Evolutionary conservation across 2,113 vertebrate genomes (phyloP).

Genomic region (Nycticorax nycticorax): DNA sequence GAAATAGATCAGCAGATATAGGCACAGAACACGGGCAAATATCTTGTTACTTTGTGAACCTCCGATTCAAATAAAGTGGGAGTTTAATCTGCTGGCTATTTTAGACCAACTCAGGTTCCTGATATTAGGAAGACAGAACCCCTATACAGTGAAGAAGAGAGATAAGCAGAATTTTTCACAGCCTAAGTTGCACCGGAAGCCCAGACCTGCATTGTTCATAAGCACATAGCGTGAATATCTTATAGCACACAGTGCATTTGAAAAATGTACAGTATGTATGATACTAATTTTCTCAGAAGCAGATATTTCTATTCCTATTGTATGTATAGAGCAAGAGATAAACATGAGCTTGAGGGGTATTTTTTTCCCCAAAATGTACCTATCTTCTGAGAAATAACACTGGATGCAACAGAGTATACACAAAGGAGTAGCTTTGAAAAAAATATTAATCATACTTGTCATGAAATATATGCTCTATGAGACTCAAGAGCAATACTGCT

Average conservation of each 20-base stretch:
- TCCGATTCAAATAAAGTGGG: not conserved
- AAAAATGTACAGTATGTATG: not conserved
- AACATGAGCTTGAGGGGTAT: not conserved
- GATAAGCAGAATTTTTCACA: not conserved
- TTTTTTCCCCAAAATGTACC: not conserved
- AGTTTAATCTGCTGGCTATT: not conserved
- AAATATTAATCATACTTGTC: not conserved
- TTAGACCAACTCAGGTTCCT: not conserved
- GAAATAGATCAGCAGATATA: not conserved
- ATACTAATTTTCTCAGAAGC: not conserved
- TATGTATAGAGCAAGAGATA: not conserved
- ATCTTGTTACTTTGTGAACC: not conserved
- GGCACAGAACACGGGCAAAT: not conserved
- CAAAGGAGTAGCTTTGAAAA: conserved; percentile 7
- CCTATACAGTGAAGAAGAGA: not conserved
- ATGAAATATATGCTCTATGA: conserved; percentile 7
- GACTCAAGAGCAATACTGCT: conserved; percentile 10
- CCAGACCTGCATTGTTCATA: not conserved
- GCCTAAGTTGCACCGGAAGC: not conserved
- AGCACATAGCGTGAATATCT: not conserved
- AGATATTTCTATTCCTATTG: not conserved
- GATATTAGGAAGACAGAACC: not conserved
- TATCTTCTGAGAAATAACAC: not conserved
- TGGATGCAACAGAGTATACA: not conserved
- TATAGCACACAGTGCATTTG: not conserved